Conservation (phyloP, 2,113 vertebrate species). For the Datnioides undecimradiatus region DNA sequence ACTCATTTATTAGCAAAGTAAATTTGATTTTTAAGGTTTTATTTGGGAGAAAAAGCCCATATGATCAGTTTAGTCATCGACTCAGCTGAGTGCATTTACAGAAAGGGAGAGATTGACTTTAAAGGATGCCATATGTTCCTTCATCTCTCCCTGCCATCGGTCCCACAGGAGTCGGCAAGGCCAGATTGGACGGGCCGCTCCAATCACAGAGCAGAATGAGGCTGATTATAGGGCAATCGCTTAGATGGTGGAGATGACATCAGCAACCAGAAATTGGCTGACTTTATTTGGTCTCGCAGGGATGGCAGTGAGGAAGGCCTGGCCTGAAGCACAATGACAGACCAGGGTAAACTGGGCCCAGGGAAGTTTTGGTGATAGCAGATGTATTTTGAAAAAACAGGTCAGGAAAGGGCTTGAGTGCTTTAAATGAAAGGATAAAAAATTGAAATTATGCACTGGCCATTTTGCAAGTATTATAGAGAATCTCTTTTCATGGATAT, state of each 20-base stretch:
- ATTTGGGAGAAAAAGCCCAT: conserved; percentile 17
- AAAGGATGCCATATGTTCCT: conserved; percentile 48
- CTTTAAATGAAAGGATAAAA: conserved; percentile 42
- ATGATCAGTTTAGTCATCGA: conserved; percentile 26
- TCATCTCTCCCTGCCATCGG: conserved; percentile 12
- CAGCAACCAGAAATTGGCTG: conserved; percentile 67
- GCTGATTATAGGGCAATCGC: conserved; percentile 77
- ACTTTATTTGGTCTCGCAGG: conserved; percentile 63
- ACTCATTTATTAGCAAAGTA: neutral
- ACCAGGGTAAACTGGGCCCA: conserved; percentile 26
- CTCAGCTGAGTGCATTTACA: conserved; percentile 3
- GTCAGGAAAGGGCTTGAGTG: neutral
- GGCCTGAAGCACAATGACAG: conserved; percentile 60
- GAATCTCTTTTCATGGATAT: conserved; percentile 22
- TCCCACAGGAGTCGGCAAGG: conserved; percentile 38
- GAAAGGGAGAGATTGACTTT: conserved; percentile 25
- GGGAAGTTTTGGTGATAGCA: conserved; percentile 34
- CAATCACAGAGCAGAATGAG: conserved; percentile 65
- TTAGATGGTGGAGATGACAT: conserved; percentile 75
- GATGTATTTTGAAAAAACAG: conserved; percentile 45
- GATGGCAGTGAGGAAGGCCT: conserved; percentile 57
- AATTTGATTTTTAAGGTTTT: neutral
- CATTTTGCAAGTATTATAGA: neutral
- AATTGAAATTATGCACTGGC: conserved; percentile 20
- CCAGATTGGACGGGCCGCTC: conserved; percentile 53